These are phyloP conservation scores for Lepisosteus oculatus DNA, from an alignment of 2,113 vertebrate species.

Conservation along the genomic window DNA sequence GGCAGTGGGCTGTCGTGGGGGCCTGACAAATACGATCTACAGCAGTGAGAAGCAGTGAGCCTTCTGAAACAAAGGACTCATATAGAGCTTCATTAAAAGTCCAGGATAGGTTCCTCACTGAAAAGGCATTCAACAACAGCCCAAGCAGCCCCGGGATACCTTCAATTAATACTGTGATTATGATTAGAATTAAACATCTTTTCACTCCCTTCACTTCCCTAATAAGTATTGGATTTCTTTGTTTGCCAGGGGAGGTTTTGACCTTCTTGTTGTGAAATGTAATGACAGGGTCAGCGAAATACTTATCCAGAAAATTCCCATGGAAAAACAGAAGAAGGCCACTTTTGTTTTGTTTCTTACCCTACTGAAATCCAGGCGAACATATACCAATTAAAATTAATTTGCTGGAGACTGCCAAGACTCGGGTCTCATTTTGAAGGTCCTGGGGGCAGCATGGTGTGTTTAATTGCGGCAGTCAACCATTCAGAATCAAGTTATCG, in stretches of 20 bases:
- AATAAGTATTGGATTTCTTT: neutral
- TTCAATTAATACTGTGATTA: neutral
- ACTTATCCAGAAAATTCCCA: no score
- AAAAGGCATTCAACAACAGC: neutral
- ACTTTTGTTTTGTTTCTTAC: neutral
- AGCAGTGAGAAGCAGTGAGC: no score
- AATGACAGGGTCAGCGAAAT: no score
- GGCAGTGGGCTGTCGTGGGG: no score
- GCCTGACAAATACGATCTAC: no score
- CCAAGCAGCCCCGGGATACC: neutral
- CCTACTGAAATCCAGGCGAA: neutral
- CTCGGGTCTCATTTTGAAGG: neutral
- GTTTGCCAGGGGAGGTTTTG: neutral
- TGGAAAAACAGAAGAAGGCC: no score
- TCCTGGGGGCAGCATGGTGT: constrained; percentile 1
- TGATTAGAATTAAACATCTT: neutral
- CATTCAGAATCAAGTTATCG: neutral
- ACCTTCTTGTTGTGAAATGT: neutral
- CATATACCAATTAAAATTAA: neutral
- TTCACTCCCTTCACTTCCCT: no score
- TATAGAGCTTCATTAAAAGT: constrained; percentile 8
- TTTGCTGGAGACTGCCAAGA: neutral
- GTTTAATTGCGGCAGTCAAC: neutral
- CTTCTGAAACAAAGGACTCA: no score
- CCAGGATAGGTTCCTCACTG: neutral